phyloP scores from a whole-genome alignment of 2,797 vertebrate species.

The Morelia viridis region DNA sequence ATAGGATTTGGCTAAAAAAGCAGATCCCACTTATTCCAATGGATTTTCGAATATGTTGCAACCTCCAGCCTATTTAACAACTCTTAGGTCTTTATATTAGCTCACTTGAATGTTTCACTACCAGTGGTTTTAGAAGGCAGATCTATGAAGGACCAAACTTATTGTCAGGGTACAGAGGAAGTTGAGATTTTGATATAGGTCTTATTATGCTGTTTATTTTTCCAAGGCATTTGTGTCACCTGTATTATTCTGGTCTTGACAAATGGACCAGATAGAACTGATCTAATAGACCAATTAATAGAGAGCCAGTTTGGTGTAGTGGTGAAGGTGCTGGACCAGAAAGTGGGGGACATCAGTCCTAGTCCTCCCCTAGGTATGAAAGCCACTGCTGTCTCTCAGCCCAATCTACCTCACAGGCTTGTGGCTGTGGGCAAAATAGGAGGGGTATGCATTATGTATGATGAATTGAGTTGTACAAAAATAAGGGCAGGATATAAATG shows the following conservation, averaged over 20 bases:
- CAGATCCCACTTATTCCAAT: background rate
- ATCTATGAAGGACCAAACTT: background rate
- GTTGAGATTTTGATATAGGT: background rate
- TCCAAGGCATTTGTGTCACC: background rate
- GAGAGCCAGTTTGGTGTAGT: background rate
- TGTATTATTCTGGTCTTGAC: background rate
- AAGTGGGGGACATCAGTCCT: background rate
- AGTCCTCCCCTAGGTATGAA: background rate
- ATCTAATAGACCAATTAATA: background rate
- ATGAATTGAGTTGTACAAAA: background rate
- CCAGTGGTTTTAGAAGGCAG: background rate
- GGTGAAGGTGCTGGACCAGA: background rate
- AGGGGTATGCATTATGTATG: background rate
- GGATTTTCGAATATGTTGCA: background rate
- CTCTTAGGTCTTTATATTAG: background rate
- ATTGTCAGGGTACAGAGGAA: background rate
- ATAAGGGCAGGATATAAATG: background rate
- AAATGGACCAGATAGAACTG: background rate
- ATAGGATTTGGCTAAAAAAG: background rate
- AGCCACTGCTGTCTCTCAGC: background rate
- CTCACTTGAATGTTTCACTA: background rate
- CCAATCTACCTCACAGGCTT: background rate
- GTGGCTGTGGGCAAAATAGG: background rate
- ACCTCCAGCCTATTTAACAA: background rate
- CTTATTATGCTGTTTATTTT: background rate